A percentile compares a stretch with the other conserved stretches of the same genome.
phyloP scores from a whole-genome alignment of 2,113 vertebrate species.

The Macaca nemestrina region DNA sequence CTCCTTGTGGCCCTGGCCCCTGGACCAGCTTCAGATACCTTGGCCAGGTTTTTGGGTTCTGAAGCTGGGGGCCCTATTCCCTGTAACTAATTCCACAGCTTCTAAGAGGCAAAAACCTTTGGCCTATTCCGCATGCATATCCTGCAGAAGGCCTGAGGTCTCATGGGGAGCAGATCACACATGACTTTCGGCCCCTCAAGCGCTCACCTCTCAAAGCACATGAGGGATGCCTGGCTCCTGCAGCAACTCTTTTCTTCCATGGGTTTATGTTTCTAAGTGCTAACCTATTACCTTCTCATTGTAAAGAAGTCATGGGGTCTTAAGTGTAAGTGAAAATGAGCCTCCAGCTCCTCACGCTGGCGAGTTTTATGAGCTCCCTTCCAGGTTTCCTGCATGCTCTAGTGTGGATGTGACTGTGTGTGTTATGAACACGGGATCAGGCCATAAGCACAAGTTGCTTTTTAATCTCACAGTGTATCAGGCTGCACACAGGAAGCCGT shows the following conservation, averaged over 20 bases:
- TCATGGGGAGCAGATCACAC: not conserved
- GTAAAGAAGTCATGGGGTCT: not conserved
- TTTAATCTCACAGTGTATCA: not conserved
- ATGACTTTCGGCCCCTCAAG: too few species aligned
- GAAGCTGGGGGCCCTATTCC: not conserved
- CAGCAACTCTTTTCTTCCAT: not conserved
- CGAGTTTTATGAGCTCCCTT: not conserved
- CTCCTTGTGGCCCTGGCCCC: too few species aligned
- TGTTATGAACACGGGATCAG: not conserved
- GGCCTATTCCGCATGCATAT: accelerated
- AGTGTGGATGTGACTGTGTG: not conserved
- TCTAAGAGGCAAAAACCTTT: not conserved
- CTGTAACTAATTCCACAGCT: accelerated
- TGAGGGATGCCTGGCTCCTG: not conserved
- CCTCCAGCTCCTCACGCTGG: not conserved
- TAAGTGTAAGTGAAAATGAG: not conserved
- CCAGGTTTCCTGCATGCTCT: not conserved
- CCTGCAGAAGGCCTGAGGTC: not conserved
- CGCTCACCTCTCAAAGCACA: not conserved
- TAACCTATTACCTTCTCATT: accelerated
- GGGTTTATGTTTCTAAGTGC: not conserved
- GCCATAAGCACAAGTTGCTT: not conserved
- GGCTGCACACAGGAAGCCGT: not conserved
- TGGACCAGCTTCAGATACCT: accelerated
- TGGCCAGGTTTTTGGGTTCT: too few species aligned